phyloP scores from a whole-genome alignment of 2,113 vertebrate genomes.

The Oenanthe melanoleuca region DNA sequence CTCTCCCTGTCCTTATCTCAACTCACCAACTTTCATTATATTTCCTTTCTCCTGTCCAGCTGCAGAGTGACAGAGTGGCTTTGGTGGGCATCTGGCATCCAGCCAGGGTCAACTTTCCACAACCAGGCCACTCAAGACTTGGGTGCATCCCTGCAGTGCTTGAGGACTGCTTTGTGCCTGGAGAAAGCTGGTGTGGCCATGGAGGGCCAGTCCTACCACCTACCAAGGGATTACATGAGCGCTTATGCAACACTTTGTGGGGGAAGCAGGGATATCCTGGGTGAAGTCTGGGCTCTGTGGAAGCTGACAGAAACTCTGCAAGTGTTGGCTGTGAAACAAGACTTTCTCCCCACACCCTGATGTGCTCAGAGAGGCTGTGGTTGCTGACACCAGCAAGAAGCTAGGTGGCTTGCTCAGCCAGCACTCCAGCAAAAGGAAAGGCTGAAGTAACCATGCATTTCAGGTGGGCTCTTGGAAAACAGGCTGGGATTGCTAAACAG shows the following conservation, averaged over 20 bases:
- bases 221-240: neutral
- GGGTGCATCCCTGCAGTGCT: neutral
- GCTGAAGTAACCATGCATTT: neutral
- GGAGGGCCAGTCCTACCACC: neutral
- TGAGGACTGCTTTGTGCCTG: neutral
- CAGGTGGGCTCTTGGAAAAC: conserved; percentile 15
- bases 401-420: neutral
- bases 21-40: neutral
- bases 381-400: neutral
- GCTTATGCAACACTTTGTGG: neutral
- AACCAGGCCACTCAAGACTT: neutral
- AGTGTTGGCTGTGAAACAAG: neutral
- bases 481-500: conserved; percentile 17
- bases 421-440: neutral
- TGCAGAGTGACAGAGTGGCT: neutral
- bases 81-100: neutral
- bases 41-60: neutral
- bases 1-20: neutral
- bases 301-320: neutral
- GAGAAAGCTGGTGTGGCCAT: neutral
- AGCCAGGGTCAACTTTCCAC: neutral
- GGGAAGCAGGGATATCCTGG: neutral
- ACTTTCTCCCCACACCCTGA: neutral
- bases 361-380: neutral
- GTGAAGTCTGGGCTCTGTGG: neutral